Percentiles rank a stretch among this genome's conserved stretches.
These are phyloP conservation scores for Hybognathus amarus DNA, from an alignment of 2,797 vertebrate species.

Conservation along the genomic window DNA sequence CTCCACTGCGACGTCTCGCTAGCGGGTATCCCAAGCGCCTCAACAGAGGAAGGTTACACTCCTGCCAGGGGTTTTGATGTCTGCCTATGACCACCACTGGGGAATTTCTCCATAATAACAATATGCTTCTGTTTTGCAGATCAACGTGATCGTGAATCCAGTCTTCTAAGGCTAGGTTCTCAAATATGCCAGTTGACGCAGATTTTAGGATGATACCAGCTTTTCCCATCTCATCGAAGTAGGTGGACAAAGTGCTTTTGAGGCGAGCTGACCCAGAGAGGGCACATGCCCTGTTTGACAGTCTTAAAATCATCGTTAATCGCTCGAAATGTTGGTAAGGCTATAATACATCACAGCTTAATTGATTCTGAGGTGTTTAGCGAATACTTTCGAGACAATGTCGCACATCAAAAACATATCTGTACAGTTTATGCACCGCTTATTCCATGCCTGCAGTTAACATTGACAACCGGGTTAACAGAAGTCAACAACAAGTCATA, in stretches of 20 bases:
- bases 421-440: background rate
- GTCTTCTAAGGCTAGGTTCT: constrained; percentile 93
- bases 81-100: constrained; percentile 90
- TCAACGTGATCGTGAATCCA: constrained; percentile 90
- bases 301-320: constrained; percentile 26
- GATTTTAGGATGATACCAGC: constrained; percentile 83
- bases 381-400: background rate
- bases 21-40: constrained; percentile 80
- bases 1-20: constrained; percentile 90
- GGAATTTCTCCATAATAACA: constrained; percentile 90
- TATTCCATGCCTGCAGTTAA: background rate
- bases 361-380: too few relatives aligned
- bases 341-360: background rate
- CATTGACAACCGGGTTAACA: background rate
- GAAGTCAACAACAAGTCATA: background rate
- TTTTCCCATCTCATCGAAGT: constrained; percentile 38
- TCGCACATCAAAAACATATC: background rate
- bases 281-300: constrained; percentile 11
- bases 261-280: background rate
- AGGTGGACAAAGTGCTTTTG: constrained; percentile 27
- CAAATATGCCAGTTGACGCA: constrained; percentile 82
- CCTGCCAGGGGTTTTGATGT: constrained; percentile 96
- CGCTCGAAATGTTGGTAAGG: background rate
- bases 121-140: constrained; percentile 73
- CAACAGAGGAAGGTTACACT: constrained; percentile 85